Evolutionary conservation across 2,888 invertebrate genomes (phyloP).

Genomic region (Neoascia interrupta): DNA sequence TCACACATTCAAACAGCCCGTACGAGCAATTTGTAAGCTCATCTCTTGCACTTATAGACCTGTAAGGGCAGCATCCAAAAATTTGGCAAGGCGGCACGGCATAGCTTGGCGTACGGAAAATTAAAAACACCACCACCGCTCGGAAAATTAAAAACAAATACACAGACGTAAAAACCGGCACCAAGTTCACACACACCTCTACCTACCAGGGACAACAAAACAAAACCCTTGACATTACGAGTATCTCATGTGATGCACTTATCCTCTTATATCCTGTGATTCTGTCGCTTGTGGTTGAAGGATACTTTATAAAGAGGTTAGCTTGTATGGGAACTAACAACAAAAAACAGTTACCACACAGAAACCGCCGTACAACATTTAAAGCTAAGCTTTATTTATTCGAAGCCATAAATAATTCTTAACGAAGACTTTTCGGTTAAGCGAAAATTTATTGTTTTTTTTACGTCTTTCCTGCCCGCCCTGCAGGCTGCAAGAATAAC

Average conservation of each 20-base stretch:
- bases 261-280: constrained; percentile 67
- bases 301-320: constrained; percentile 68
- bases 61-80: not conserved
- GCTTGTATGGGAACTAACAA: constrained; percentile 50
- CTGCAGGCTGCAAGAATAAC: constrained; percentile 31
- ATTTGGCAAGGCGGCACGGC: not conserved
- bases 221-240: constrained; percentile 64
- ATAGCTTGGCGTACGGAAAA: too few species aligned
- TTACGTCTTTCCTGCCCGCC: constrained; percentile 33
- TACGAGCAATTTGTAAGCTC: not conserved
- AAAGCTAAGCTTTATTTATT: constrained; percentile 74
- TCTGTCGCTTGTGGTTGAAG: constrained; percentile 67
- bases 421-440: constrained; percentile 70
- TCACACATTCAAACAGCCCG: not conserved
- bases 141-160: constrained; percentile 24
- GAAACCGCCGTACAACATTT: constrained; percentile 69
- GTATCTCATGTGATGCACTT: constrained; percentile 67
- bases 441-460: constrained; percentile 65
- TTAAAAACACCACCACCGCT: too few species aligned
- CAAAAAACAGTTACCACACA: constrained; percentile 56
- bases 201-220: constrained; percentile 41
- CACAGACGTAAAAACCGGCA: constrained; percentile 11
- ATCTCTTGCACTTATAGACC: constrained; percentile 1
- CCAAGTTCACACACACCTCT: not conserved
- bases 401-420: constrained; percentile 74